These are phyloP conservation scores for Leptura quadrifasciata DNA, from an alignment of 2,888 invertebrate species.

Conservation along the genomic window DNA sequence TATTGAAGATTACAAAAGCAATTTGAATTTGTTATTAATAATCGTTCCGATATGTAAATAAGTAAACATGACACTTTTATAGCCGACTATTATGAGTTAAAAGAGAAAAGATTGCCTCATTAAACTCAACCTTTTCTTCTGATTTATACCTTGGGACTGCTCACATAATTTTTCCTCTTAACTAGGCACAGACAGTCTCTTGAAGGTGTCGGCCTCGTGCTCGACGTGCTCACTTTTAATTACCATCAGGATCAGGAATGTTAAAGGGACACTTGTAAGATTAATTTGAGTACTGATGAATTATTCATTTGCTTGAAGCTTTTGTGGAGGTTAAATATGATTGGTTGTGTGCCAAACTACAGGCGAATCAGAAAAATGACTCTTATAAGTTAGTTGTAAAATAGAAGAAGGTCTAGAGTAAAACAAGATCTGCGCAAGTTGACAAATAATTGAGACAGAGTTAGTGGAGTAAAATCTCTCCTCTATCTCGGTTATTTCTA, in stretches of 20 bases:
- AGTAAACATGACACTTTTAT: neutral
- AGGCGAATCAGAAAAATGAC: no score
- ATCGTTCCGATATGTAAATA: neutral
- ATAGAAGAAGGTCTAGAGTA: no score
- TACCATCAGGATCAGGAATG: neutral
- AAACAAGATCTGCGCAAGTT: no score
- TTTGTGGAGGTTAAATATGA: neutral
- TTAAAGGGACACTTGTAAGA: slow-evolving; percentile 18
- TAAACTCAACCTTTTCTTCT: slow-evolving; percentile 2
- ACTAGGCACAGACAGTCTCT: slow-evolving; percentile 8
- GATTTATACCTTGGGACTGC: slow-evolving; percentile 11
- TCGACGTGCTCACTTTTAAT: slow-evolving; percentile 17
- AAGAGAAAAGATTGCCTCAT: slow-evolving; percentile 16
- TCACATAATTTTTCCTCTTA: slow-evolving; percentile 9
- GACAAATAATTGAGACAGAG: no score
- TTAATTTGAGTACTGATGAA: slow-evolving; percentile 10
- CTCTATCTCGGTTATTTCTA: no score
- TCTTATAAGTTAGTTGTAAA: no score
- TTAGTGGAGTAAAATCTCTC: no score
- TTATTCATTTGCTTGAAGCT: slow-evolving; percentile 14
- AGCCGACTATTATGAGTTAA: neutral
- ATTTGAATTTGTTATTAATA: neutral
- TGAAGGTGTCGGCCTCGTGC: slow-evolving; percentile 24
- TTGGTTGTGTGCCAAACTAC: no score
- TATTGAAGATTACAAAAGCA: neutral